Evolutionary conservation across 2,888 invertebrate genomes (phyloP), one percentile per base, ranked within the genome.

Genomic region (Drosophila kambysellisi): DNA sequence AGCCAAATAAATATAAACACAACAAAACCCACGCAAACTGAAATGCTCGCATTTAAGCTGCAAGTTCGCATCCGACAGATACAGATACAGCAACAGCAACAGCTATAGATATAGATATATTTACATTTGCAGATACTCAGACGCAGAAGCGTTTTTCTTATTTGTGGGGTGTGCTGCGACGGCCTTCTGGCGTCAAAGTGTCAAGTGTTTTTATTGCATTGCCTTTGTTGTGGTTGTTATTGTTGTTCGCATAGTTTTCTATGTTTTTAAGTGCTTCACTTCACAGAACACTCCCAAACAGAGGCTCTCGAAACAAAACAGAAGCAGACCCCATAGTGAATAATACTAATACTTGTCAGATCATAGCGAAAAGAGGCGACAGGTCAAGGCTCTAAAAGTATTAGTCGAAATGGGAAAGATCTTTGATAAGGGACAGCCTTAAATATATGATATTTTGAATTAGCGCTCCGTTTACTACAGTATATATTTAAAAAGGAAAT

Each of bases 1-100:
- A 89, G 90, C 91, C 88, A 88, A 89, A 89, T 74, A 88, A 90
- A 90, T 66, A 90, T 76, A 87, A 90, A 90, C 90, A 39, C 9
- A 84, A 30, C 9, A 84, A 71, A 81, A 60, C 73, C 74, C 76
- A 73, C 70, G 65, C 57, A 0, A 39, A 33, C 53, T 37, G 48
- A 32, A 67, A 67, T 51, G 59, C 41, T 51, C 73, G 68, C 63
- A 67, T 60, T 63, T 68, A 68, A 63, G 52, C 46, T 64, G 61
- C 76, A 62, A 62, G 53, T 58, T 54, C 59, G 64, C 73, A 79
- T 78, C 79, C 68, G 51, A 39, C 32, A 50, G 52, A 46, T 73
- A 53, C 63, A 48, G 4, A 1, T 12, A 46, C 46, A 46, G 5
- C 0, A 2, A 25, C 48, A 48, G 48, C 1, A 7, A 11, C 30